Base-by-base conservation (phyloP, 2,113 vertebrate species). In the Catagonus wagneri region DNA sequence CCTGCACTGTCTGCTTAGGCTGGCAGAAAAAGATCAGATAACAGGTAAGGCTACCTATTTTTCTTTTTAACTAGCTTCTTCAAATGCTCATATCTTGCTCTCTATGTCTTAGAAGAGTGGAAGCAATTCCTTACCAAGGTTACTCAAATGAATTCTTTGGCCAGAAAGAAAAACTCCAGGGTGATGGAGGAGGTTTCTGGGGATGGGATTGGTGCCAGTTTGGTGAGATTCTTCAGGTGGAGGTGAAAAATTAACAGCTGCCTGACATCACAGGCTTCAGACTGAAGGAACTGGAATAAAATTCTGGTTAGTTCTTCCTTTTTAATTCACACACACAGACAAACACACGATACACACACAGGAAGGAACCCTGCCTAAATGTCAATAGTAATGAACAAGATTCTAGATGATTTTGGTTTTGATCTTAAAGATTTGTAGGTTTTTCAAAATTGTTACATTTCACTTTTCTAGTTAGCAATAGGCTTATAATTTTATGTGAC, bases 361-460 rank as follows among this genome's bases (percentile, higher is more conserved):
- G 44, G 44, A 44, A 44, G 44, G 44, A 44, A 44, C 44, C 44
- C 44, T 44, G 44, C 44, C 44, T 44, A 44, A 44, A 44, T 44
- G 4, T 44, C 44, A 44, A 44, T 44, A 44, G 44, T 44, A 44
- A 44, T 44, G 44, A 44, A 44, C 39, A 65, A 61, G 23, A 27
- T 60, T 94, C 36, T n/a, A 34, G 56, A 50, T n/a, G 29, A 34
- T 93, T 90, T 88, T 54, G 22, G 61, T 65, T 93, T 95, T 83
- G 52, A 76, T 68, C 44, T 32, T 87, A 74, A 91, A 63, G 39
- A 4, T 83, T 74, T 79, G 32, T 39, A 66, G 27, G 32, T 93
- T 96, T 58, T 78, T 50, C 56, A 75, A 20, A 88, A 25, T 34
- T 44, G 56, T 65, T 69, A 75, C 19, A 39, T 81, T 58, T 84